Evolutionary conservation across 2,888 invertebrate genomes (phyloP).

Genomic region (Pycnomerus fuliginosus): DNA sequence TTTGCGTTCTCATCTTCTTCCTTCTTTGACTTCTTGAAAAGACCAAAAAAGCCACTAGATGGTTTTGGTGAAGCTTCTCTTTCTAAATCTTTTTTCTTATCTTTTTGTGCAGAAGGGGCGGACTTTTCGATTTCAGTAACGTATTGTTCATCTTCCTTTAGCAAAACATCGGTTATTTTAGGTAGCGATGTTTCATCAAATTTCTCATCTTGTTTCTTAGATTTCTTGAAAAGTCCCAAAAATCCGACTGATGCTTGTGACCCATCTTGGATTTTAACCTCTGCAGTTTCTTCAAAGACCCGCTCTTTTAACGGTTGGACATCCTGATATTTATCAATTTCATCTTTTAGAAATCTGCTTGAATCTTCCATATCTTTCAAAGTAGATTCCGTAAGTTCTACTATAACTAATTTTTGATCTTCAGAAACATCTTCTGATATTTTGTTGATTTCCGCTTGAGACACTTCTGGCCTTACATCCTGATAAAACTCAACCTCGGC

Average conservation of each 20-base stretch:
- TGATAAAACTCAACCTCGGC: slow-evolving; percentile 32
- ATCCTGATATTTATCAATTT: slow-evolving; percentile 22
- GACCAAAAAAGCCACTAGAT: slow-evolving; percentile 1
- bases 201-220: slow-evolving; percentile 3
- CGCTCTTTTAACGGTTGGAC: slow-evolving; percentile 11
- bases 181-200: slow-evolving; percentile 1
- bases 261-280: neutral
- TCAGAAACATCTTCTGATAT: slow-evolving; percentile 8
- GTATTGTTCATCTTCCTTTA: too few species aligned
- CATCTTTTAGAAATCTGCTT: slow-evolving; percentile 14
- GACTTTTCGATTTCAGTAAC: too few species aligned
- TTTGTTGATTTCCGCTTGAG: slow-evolving; percentile 14
- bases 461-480: slow-evolving; percentile 28
- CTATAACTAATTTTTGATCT: too few species aligned
- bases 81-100: slow-evolving; percentile 3
- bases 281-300: neutral
- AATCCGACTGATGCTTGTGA: slow-evolving; percentile 1
- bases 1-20: too few species aligned
- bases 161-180: too few species aligned
- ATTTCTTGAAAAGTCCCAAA: slow-evolving; percentile 1
- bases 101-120: too few species aligned
- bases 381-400: slow-evolving; percentile 9
- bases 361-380: slow-evolving; percentile 12
- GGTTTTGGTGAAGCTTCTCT: slow-evolving; percentile 19
- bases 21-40: slow-evolving; percentile 8